Evolutionary conservation across 2,888 invertebrate species (phyloP).

Genomic region (Eristalis intricaria): DNA sequence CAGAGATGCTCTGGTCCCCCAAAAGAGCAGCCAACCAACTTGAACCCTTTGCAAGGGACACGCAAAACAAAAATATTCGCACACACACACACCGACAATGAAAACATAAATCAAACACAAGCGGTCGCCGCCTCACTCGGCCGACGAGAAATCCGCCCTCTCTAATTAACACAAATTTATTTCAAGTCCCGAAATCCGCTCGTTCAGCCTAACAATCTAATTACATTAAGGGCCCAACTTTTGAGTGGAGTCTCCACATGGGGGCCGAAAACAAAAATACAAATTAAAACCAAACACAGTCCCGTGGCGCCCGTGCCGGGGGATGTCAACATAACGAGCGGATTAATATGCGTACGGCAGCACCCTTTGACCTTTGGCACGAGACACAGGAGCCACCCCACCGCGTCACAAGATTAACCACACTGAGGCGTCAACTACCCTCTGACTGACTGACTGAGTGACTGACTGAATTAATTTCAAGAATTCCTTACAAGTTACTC

Average conservation of each 20-base stretch:
- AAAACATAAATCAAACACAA: conserved; percentile 28
- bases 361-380: conserved; percentile 51
- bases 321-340: conserved; percentile 40
- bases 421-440: conserved; percentile 10
- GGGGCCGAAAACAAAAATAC: not conserved
- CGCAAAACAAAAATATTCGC: not conserved
- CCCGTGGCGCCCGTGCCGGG: not conserved
- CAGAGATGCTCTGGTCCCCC: no score
- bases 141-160: not conserved
- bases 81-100: not conserved
- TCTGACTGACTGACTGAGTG: not conserved
- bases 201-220: conserved; percentile 46
- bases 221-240: conserved; percentile 40
- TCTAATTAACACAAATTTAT: conserved; percentile 17
- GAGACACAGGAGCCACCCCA: not conserved
- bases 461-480: conserved; percentile 47
- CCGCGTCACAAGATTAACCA: conserved; percentile 21
- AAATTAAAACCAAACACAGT: conserved; percentile 9
- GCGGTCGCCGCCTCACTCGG: not conserved
- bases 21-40: no score
- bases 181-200: conserved; percentile 30
- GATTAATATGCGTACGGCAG: conserved; percentile 54
- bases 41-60: no score
- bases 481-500: conserved; percentile 10
- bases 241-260: conserved; percentile 4